Conservation (phyloP, 2,888 invertebrate genomes). For the Scaptomyza parva region DNA sequence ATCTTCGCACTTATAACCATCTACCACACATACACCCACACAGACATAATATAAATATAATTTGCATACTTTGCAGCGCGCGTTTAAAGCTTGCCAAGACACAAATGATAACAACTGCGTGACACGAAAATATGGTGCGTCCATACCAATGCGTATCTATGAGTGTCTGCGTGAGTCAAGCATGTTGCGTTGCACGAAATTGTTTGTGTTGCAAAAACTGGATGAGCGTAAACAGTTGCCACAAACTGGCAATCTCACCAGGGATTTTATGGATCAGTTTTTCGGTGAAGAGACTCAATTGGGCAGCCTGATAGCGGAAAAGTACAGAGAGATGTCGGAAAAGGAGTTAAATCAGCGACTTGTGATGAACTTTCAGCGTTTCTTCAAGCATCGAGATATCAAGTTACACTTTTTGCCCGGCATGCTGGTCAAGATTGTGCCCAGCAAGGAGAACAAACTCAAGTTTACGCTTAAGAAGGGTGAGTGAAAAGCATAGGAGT, state of each 20-base stretch:
- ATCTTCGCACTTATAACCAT: background rate
- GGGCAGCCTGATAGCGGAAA: constrained; percentile 83
- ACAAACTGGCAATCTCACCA: constrained; percentile 78
- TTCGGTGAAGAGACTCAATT: constrained; percentile 76
- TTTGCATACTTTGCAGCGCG: constrained; percentile 57
- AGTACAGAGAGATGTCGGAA: constrained; percentile 85
- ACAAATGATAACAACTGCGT: constrained; percentile 61
- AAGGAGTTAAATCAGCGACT: constrained; percentile 86
- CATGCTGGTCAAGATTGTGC: constrained; percentile 85
- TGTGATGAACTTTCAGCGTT: constrained; percentile 85
- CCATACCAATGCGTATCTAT: constrained; percentile 83
- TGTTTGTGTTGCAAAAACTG: constrained; percentile 87
- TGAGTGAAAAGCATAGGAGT: constrained; percentile 15
- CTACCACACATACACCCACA: background rate
- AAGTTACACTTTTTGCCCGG: constrained; percentile 86
- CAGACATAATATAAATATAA: background rate
- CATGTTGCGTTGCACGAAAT: constrained; percentile 86
- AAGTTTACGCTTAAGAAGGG: constrained; percentile 85
- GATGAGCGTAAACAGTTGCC: constrained; percentile 72
- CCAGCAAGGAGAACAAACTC: constrained; percentile 86
- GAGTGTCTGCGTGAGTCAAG: constrained; percentile 84
- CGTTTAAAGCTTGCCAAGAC: constrained; percentile 49
- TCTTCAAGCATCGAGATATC: constrained; percentile 86
- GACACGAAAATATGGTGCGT: constrained; percentile 81
- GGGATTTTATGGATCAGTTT: constrained; percentile 84